Evolutionary conservation across 1,140 invertebrate genomes (phyloP).

Genomic region (Zaprionus nigranus): DNA sequence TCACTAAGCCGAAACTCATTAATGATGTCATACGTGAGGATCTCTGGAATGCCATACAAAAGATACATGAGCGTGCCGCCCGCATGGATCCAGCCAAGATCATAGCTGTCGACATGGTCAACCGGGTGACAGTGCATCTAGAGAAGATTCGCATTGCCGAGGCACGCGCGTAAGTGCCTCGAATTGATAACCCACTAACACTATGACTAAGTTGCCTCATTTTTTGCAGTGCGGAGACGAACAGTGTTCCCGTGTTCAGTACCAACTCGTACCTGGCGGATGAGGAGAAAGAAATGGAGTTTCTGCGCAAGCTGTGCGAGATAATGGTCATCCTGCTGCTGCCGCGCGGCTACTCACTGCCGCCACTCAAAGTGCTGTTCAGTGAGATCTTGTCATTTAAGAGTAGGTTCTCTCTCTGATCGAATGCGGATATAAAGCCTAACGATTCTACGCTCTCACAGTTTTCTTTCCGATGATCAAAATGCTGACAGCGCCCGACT

Average conservation of each 20-base stretch:
- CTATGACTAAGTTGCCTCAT: background rate
- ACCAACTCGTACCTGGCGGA: conserved; percentile 91
- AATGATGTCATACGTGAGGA: conserved; percentile 91
- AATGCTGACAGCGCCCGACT: conserved; percentile 94
- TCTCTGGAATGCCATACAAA: conserved; percentile 91
- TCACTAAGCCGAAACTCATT: conserved; percentile 86
- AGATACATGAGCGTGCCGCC: conserved; percentile 89
- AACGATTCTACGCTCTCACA: conserved; percentile 82
- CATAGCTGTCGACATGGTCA: conserved; percentile 92
- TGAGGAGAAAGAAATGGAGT: conserved; percentile 90
- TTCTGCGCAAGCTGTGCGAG: conserved; percentile 92
- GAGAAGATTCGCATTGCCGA: conserved; percentile 92
- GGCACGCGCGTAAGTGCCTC: conserved; percentile 88
- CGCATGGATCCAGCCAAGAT: conserved; percentile 93
- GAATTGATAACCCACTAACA: background rate
- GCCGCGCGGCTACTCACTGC: conserved; percentile 91
- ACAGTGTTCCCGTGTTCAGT: conserved; percentile 89
- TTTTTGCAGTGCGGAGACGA: conserved; percentile 86
- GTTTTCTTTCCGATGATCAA: conserved; percentile 94
- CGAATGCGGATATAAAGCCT: background rate
- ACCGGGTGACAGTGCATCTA: conserved; percentile 91
- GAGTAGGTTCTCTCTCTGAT: conserved; percentile 86
- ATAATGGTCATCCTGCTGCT: conserved; percentile 92
- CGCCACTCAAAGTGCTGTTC: conserved; percentile 91
- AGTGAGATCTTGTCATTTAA: conserved; percentile 93